phyloP scores from a whole-genome alignment of 2,888 invertebrate species.

The Latrodectus elegans region DNA sequence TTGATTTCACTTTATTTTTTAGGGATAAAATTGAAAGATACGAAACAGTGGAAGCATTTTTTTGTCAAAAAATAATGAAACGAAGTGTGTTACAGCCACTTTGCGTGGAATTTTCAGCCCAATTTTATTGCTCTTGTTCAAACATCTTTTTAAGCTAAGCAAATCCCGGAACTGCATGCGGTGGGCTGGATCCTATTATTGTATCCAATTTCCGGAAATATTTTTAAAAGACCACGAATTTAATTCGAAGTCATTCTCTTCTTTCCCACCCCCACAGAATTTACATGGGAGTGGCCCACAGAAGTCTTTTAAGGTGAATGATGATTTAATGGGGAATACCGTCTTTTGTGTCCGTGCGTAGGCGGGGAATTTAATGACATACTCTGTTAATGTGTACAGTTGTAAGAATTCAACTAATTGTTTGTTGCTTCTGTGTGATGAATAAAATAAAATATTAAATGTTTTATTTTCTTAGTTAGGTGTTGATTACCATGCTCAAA shows the following conservation, averaged over 20 bases:
- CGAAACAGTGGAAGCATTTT: too few species aligned
- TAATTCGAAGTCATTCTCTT: constrained; percentile 27
- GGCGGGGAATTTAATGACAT: constrained; percentile 2
- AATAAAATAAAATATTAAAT: too few species aligned
- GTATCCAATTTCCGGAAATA: constrained; percentile 50
- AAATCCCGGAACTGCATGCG: too few species aligned
- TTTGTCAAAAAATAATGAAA: too few species aligned
- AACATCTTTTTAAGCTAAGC: too few species aligned
- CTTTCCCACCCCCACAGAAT: constrained; percentile 5
- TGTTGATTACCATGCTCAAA: too few species aligned
- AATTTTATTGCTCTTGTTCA: too few species aligned
- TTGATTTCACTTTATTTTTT: too few species aligned
- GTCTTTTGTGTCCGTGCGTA: constrained; percentile 1
- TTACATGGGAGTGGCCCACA: neutral
- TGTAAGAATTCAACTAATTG: constrained; percentile 14
- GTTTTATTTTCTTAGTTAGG: too few species aligned
- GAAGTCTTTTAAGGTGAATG: constrained; percentile 6
- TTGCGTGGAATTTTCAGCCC: too few species aligned
- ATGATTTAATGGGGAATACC: constrained; percentile 33
- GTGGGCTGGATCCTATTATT: constrained; percentile 20
- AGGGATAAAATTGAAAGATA: too few species aligned
- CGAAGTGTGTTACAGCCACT: too few species aligned
- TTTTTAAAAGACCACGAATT: constrained; percentile 40
- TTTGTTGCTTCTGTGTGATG: neutral
- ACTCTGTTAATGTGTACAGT: constrained; percentile 1